These are phyloP conservation scores for Episyrphus balteatus DNA, from an alignment of 1,140 invertebrate species.

Conservation along the genomic window DNA sequence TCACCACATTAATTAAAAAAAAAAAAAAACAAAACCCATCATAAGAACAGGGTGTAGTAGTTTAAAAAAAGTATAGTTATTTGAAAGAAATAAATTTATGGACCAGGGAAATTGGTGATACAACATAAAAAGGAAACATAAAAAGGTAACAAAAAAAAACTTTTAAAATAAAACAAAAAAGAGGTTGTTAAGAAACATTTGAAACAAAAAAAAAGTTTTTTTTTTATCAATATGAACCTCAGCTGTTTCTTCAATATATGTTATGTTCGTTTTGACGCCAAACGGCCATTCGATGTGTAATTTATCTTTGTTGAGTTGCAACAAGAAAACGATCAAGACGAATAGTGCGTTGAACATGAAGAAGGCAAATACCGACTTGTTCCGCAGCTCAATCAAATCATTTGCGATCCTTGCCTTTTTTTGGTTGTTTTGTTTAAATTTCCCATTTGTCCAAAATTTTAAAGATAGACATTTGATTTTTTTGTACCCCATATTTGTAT, in stretches of 20 bases:
- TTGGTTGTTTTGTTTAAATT: background rate
- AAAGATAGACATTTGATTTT: background rate
- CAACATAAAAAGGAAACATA: too few relatives aligned
- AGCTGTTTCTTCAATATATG: constrained; percentile 78
- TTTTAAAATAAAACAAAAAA: background rate
- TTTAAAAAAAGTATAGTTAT: too few relatives aligned
- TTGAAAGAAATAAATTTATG: too few relatives aligned
- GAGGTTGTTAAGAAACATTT: too few relatives aligned
- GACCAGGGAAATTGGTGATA: too few relatives aligned
- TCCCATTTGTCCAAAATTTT: background rate
- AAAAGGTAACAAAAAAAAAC: background rate
- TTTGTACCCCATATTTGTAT: background rate
- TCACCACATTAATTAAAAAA: too few relatives aligned
- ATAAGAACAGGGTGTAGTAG: too few relatives aligned
- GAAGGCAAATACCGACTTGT: constrained; percentile 95
- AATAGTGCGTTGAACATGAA: constrained; percentile 99
- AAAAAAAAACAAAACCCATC: too few relatives aligned
- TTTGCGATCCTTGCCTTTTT: constrained; percentile 70
- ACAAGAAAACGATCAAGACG: constrained; percentile 94
- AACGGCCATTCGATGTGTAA: constrained; percentile 90
- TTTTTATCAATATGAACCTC: constrained; percentile 49
- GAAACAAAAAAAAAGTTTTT: constrained; percentile 6
- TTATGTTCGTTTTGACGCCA: constrained; percentile 89
- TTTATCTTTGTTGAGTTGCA: constrained; percentile 96
- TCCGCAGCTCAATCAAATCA: constrained; percentile 84